phyloP scores from a whole-genome alignment of 2,113 vertebrate species.

The Hydrochoerus hydrochaeris region DNA sequence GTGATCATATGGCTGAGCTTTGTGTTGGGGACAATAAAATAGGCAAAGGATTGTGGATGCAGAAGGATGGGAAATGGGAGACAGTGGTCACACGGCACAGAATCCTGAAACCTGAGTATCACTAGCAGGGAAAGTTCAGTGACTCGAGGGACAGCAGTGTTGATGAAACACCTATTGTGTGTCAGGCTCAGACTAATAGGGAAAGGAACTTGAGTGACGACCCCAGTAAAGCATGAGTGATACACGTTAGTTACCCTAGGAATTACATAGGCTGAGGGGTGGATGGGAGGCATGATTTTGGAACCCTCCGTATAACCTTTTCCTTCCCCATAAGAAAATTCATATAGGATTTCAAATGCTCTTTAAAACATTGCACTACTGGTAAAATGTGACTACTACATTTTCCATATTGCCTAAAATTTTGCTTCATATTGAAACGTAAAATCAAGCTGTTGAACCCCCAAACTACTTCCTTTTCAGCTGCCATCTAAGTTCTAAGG shows the following conservation, averaged over 20 bases:
- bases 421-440: neutral
- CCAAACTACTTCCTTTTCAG: neutral
- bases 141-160: neutral
- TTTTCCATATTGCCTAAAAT: constrained; percentile 41
- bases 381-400: neutral
- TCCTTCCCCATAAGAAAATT: neutral
- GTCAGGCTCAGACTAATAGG: neutral
- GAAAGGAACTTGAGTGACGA: neutral
- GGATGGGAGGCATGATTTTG: neutral
- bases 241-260: neutral
- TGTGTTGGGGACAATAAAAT: neutral
- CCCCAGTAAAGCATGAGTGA: neutral
- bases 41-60: neutral
- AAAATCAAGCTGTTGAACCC: neutral
- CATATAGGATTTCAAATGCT: constrained; percentile 18
- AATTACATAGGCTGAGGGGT: neutral
- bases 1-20: neutral
- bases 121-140: neutral
- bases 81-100: neutral
- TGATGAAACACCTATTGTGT: neutral
- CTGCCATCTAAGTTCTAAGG: neutral
- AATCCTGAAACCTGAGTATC: neutral
- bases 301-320: neutral
- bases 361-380: constrained; percentile 8
- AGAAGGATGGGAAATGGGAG: neutral